phyloP scores from a whole-genome alignment of 1,140 invertebrate species.

The Formica exsecta region DNA sequence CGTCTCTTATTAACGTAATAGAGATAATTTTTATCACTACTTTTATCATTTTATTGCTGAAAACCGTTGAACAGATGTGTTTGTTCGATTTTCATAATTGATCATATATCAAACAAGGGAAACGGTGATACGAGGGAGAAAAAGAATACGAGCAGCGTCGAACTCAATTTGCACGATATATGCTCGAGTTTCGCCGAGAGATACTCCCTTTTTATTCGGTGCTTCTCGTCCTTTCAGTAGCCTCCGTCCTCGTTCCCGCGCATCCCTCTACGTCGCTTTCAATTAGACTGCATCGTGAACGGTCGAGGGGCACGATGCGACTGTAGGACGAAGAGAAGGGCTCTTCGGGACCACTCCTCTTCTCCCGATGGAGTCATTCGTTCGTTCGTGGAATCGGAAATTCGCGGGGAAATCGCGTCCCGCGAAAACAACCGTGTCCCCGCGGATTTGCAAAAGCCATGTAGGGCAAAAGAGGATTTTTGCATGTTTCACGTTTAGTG shows the following conservation, averaged over 20 bases:
- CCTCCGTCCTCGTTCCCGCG: slow-evolving; percentile 28
- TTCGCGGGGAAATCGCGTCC: slow-evolving; percentile 55
- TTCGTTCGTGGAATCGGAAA: slow-evolving; percentile 55
- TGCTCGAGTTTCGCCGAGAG: neutral
- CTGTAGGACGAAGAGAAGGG: slow-evolving; percentile 36
- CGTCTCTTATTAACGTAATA: neutral
- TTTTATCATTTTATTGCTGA: neutral
- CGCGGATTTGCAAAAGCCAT: slow-evolving; percentile 40
- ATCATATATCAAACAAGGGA: slow-evolving; percentile 41
- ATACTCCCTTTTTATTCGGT: slow-evolving; percentile 49
- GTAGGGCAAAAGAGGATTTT: neutral
- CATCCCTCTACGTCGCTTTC: slow-evolving; percentile 65
- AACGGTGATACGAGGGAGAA: neutral
- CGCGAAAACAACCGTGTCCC: slow-evolving; percentile 62
- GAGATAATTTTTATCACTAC: neutral
- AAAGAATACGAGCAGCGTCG: slow-evolving; percentile 2
- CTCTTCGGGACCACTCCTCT: slow-evolving; percentile 58
- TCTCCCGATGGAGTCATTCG: slow-evolving; percentile 61
- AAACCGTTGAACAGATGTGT: neutral
- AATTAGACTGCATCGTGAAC: slow-evolving; percentile 71
- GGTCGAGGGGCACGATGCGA: slow-evolving; percentile 16
- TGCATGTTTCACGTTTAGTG: neutral
- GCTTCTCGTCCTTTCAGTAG: slow-evolving; percentile 29
- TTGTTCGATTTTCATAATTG: slow-evolving; percentile 54
- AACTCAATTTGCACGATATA: slow-evolving; percentile 55